These are phyloP conservation scores for Lagopus muta DNA, from an alignment of 2,113 vertebrate species.

Conservation along the genomic window DNA sequence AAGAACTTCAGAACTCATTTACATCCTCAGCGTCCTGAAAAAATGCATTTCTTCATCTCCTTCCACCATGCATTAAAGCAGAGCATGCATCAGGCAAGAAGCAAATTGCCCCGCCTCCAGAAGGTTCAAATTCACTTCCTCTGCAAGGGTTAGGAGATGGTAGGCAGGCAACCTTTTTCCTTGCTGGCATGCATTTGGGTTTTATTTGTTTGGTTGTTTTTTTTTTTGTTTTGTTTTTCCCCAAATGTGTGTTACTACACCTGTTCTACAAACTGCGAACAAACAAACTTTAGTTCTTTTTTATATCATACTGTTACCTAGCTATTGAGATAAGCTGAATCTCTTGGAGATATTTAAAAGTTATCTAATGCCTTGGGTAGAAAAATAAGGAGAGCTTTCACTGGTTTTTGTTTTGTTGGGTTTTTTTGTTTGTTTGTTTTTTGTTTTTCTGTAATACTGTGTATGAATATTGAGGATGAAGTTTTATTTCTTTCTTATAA, in stretches of 20 bases:
- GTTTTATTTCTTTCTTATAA: not conserved
- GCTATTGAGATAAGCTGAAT: not conserved
- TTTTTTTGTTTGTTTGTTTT: not conserved
- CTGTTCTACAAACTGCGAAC: not conserved
- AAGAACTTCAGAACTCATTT: slow-evolving; percentile 20
- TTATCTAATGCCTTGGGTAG: not conserved
- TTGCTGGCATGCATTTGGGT: not conserved
- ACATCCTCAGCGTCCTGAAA: not conserved
- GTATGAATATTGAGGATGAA: not conserved
- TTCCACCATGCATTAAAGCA: not conserved
- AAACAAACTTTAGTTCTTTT: not conserved
- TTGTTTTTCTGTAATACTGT: not conserved
- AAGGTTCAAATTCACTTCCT: not conserved
- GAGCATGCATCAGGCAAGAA: not conserved
- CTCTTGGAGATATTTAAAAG: not conserved
- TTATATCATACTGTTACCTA: not conserved
- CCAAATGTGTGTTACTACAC: not conserved
- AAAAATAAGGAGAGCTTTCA: not conserved
- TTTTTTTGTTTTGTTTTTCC: not conserved
- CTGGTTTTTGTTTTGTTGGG: no score
- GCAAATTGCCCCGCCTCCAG: not conserved
- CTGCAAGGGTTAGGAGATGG: not conserved
- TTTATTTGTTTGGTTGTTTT: not conserved
- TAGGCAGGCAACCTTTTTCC: not conserved
- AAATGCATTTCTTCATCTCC: not conserved